Base-by-base conservation (phyloP, 2,888 invertebrate genomes). In the Heliconius sara region DNA sequence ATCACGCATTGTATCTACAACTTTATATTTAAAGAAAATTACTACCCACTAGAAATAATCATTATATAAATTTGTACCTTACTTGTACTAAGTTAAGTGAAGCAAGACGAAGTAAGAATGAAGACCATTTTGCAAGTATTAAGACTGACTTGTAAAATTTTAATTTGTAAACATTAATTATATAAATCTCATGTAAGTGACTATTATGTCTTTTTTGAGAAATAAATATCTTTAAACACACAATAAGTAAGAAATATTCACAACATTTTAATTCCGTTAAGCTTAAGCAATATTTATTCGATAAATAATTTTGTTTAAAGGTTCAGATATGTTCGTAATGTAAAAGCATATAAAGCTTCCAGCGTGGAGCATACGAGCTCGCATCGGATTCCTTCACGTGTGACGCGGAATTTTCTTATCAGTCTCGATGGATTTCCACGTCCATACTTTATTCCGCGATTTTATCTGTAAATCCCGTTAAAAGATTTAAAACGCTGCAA, bases 341-440 rank as follows among this genome's bases (percentile, higher is more conserved):
- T 74, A 63, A 79, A 79, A 75, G 74, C 63, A 68, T 65, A 63
- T 75, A 75, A 75, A 75, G 75, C 65, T 75, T 27, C 47, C 75
- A 66, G 75, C 60, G 30, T 75, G 25, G 60, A 67, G 73, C 72
- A 60, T 25, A 73, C 78, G 78, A 78, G 78, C 78, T 79, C 78
- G 74, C 72, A 71, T 74, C 77, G 77, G 79, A 82, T 82, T 81
- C 79, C 83, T 78, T 81, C 76, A 75, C 78, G 80, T 81, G 81
- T 43, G 79, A 74, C 77, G 77, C 52, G 82, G 82, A 83, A 83
- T 83, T 83, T 79, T 81, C 84, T 83, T 84, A 83, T 84, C 84
- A 81, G 82, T 82, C 75, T 79, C 80, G 78, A 82, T 81, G 81
- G 83, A 82, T 83, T 83, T 83, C 81, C 78, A 81, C 79, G 77